Evolutionary conservation across 2,113 vertebrate genomes (phyloP).

Genomic region (Scomber scombrus): DNA sequence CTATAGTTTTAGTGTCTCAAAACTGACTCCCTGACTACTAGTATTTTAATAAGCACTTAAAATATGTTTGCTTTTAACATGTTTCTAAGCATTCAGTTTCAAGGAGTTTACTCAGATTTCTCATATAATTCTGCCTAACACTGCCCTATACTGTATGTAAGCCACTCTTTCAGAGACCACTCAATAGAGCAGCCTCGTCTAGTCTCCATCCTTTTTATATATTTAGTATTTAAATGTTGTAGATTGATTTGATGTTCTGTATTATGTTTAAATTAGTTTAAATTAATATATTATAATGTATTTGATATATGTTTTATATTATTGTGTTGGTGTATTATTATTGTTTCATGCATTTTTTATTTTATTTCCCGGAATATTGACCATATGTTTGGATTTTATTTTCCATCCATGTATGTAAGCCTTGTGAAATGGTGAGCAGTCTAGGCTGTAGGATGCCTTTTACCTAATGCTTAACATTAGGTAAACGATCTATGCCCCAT

Average conservation of each 20-base stretch:
- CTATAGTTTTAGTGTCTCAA: too few relatives aligned
- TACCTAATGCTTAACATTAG: not conserved
- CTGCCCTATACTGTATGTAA: too few relatives aligned
- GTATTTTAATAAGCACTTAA: too few relatives aligned
- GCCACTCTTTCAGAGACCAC: too few relatives aligned
- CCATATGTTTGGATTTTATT: slow-evolving; percentile 1
- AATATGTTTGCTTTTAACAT: not conserved
- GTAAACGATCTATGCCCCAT: not conserved
- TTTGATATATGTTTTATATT: not conserved
- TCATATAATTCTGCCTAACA: too few relatives aligned
- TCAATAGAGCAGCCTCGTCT: not conserved
- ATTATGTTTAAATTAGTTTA: not conserved
- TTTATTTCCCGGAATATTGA: not conserved
- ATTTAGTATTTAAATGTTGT: not conserved
- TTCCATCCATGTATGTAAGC: not conserved
- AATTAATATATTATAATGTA: not conserved
- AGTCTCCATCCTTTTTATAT: too few relatives aligned
- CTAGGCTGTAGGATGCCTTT: slow-evolving; percentile 5
- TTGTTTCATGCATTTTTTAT: not conserved
- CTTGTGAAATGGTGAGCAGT: not conserved
- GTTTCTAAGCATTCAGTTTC: not conserved
- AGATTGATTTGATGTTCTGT: not conserved
- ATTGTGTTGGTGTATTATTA: not conserved
- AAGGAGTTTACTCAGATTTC: not conserved
- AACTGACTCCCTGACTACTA: too few relatives aligned